These are phyloP conservation scores for Isichthys henryi DNA, from an alignment of 2,113 vertebrate genomes.

Conservation along the genomic window DNA sequence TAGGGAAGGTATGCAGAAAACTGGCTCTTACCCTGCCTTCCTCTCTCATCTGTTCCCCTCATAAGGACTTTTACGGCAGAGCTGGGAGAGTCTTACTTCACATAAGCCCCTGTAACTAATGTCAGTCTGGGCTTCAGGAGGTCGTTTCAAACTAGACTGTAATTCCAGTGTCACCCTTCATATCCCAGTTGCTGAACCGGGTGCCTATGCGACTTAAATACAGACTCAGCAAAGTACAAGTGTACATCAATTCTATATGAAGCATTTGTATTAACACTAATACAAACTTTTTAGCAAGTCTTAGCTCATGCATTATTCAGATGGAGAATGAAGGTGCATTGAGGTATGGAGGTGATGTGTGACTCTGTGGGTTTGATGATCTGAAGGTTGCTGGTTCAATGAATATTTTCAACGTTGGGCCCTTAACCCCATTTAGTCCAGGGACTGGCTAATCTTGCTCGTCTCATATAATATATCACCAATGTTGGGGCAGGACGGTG, in stretches of 20 bases:
- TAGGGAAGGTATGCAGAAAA: conserved; percentile 19
- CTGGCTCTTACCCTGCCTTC: neutral
- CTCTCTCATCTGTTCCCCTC: conserved; percentile 17
- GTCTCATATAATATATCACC: too few relatives aligned
- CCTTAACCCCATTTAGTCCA: too few relatives aligned
- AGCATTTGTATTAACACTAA: neutral
- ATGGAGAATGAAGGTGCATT: neutral
- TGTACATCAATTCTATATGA: neutral
- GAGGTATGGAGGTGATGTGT: neutral
- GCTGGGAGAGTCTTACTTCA: neutral
- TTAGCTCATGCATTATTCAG: neutral
- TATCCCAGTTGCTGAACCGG: neutral
- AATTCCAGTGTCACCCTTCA: neutral
- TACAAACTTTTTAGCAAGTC: neutral
- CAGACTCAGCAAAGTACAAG: neutral
- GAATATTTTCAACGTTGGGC: neutral
- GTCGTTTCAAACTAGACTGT: neutral
- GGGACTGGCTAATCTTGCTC: too few relatives aligned
- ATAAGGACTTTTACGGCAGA: conserved; percentile 10
- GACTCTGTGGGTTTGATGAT: neutral
- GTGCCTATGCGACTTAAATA: neutral
- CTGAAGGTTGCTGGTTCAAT: neutral
- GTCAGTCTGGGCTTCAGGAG: neutral
- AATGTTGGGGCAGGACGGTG: too few relatives aligned
- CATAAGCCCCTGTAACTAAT: neutral